Evolutionary conservation across 1,140 invertebrate species (phyloP), one percentile per base, ranked within the genome.

Genomic region (Diachasma alloeum): DNA sequence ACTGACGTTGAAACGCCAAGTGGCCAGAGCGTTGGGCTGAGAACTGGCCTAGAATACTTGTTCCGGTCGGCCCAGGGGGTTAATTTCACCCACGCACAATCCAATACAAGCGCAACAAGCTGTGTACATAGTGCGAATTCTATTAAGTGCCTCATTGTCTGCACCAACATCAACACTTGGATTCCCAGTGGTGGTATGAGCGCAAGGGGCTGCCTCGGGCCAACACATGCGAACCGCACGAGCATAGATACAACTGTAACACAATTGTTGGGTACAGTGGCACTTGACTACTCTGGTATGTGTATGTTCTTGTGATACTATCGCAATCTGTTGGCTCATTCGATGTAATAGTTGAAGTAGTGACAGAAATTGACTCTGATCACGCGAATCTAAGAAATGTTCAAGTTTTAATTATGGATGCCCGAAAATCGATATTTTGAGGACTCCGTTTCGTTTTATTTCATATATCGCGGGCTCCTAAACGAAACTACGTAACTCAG

Each of bases 281-380:
- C 11, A 63, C 24, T 63, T 63, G 22, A 46, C n/a, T 39, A 68
- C 42, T 11, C 1, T 31, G 46, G 67, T 83, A 82, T 84, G 86
- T 83, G 83, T 88, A 83, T 87, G 84, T 87, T 88, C 82, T 81
- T 79, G 24, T 24, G 78, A 84, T 81, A 81, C 85, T 88, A 87
- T 89, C 86, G 81, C 79, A 81, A 87, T 87, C 85, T 83, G 81
- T 76, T 80, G 42, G 82, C 83, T 80, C 83, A 83, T 85, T 88
- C 86, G 86, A 89, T 89, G 88, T 88, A 88, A 89, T 87, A 88
- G 87, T 89, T 86, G 87, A 83, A 81, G 8, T 81, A 87, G 85
- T 87, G 85, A 87, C 86, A 85, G 87, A 84, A 87, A 88, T 86
- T 84, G 87, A 86, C 82, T 85, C 83, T 81, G 80, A 80, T 84